phyloP scores from a whole-genome alignment of 2,797 vertebrate genomes.

The Danio kyathit region DNA sequence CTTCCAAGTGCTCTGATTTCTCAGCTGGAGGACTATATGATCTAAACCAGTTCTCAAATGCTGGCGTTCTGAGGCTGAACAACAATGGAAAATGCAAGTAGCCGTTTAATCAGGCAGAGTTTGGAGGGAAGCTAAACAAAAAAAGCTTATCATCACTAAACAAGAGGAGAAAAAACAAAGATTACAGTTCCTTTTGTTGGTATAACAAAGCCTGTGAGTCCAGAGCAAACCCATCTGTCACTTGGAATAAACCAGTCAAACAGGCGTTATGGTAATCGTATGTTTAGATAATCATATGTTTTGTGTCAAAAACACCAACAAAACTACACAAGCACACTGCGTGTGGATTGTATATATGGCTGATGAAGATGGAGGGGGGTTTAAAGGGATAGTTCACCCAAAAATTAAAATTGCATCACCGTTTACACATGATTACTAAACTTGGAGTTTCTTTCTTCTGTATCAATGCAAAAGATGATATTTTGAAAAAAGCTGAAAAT shows the following conservation, averaged over 20 bases:
- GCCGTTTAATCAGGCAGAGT: background rate
- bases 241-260: background rate
- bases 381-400: too few relatives aligned
- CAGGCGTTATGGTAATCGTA: background rate
- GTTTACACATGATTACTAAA: too few relatives aligned
- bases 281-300: too few relatives aligned
- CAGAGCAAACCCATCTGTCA: background rate
- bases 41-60: constrained; percentile 19
- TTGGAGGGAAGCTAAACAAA: background rate
- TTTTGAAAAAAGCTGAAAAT: too few relatives aligned
- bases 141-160: background rate
- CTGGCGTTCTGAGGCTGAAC: background rate
- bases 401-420: too few relatives aligned
- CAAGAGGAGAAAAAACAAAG: background rate
- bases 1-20: constrained; percentile 25
- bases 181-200: background rate
- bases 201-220: background rate
- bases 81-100: constrained; percentile 49
- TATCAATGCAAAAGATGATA: too few relatives aligned
- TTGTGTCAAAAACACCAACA: background rate
- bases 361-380: too few relatives aligned
- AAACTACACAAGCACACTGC: background rate
- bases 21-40: constrained; percentile 11
- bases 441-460: too few relatives aligned
- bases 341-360: background rate